Percentiles rank a stretch among this genome's conserved stretches.
phyloP scores from a whole-genome alignment of 2,113 vertebrate species.

The Apodemus sylvaticus region DNA sequence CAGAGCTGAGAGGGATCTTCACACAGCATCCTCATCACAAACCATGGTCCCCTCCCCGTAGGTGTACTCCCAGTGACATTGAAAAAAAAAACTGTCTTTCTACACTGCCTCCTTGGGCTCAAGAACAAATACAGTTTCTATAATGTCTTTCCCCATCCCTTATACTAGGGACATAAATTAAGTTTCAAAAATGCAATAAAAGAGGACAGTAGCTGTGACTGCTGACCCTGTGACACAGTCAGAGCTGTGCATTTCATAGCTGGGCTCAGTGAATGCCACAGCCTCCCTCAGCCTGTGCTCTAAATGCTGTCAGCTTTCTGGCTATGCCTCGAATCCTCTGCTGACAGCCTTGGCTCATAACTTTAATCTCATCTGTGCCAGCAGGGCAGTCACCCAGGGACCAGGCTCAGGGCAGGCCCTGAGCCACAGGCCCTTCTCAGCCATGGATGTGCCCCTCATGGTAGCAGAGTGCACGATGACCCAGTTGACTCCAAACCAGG shows the following conservation, averaged over 20 bases:
- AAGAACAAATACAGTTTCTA: not conserved
- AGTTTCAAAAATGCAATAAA: not conserved
- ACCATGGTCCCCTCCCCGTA: not conserved
- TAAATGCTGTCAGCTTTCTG: not conserved
- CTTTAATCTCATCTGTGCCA: not conserved
- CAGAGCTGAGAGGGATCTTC: not conserved
- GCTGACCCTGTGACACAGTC: not conserved
- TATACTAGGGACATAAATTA: not conserved
- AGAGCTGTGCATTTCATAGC: not conserved
- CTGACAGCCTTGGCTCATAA: not conserved
- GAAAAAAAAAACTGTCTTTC: not conserved
- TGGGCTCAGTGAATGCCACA: not conserved
- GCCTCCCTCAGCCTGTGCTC: not conserved
- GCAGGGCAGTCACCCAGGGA: not conserved
- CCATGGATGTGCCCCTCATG: not conserved
- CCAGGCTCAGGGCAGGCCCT: not conserved
- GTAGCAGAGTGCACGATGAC: not conserved
- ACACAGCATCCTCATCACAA: not conserved
- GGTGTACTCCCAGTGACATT: not conserved
- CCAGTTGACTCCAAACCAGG: not conserved
- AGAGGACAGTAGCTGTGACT: not conserved
- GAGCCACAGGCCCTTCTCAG: not conserved
- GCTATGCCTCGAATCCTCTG: not conserved
- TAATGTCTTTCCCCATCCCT: not conserved
- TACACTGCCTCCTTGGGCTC: not conserved